These are phyloP conservation scores for Pectinophora gossypiella DNA, from an alignment of 1,140 invertebrate genomes.

Conservation along the genomic window DNA sequence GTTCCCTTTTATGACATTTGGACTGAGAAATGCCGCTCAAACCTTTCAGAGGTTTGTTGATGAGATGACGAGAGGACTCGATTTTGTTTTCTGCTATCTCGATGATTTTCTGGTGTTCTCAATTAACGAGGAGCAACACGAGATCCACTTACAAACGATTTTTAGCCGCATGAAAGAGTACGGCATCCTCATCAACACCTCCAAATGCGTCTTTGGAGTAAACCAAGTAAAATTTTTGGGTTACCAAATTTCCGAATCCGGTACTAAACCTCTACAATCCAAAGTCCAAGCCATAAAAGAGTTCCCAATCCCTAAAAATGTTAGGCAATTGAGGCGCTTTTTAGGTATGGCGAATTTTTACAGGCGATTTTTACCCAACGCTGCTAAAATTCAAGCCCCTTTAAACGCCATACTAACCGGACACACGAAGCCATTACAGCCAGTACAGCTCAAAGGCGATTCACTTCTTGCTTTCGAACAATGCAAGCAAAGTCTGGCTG, in stretches of 20 bases:
- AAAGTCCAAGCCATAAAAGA: constrained; percentile 30
- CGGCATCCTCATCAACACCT: constrained; percentile 36
- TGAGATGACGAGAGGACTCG: constrained; percentile 44
- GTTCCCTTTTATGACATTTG: background rate
- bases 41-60: constrained; percentile 74
- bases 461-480: no score
- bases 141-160: constrained; percentile 22
- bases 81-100: constrained; percentile 53
- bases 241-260: constrained; percentile 30
- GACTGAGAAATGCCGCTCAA: constrained; percentile 34
- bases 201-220: constrained; percentile 21
- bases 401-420: constrained; percentile 5
- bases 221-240: constrained; percentile 30
- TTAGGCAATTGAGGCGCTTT: constrained; percentile 45
- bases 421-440: no score
- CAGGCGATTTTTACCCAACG: constrained; percentile 26
- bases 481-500: no score
- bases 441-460: no score
- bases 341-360: constrained; percentile 63
- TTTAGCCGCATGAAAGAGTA: constrained; percentile 31
- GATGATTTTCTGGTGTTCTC: constrained; percentile 57
- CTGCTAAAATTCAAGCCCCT: constrained; percentile 19
- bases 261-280: constrained; percentile 29
- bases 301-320: constrained; percentile 36
- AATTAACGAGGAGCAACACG: constrained; percentile 27